Evolutionary conservation across 1,140 invertebrate genomes (phyloP), one percentile per base, ranked within the genome.

Genomic region (Zaprionus capensis): DNA sequence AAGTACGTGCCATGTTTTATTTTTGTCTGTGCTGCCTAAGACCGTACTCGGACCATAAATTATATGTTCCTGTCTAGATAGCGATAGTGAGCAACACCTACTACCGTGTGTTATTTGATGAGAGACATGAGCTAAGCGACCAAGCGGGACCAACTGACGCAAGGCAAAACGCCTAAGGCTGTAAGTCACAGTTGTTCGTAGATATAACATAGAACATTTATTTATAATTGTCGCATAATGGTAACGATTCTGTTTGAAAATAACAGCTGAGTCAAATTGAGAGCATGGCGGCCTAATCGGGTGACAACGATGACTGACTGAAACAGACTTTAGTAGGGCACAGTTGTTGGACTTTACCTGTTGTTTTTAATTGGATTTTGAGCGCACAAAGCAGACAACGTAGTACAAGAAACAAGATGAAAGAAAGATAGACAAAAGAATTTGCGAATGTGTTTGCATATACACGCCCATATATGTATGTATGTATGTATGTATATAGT

Each of bases 181-280:
- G 44, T 31, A 41, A 36, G 53, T 56, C 28, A 20, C 28, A 6
- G 28, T 36, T 4, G 17, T 15, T 28, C 12, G 6, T 2, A 56
- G 53, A 71, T 75, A 73, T 46, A 20, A 71, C 71, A 73, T 46
- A 20, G 34, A 51, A 46, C 63, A 61, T 62, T 59, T 86, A 83
- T 86, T 78, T 81, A 87, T 87, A 88, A 87, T 88, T 78, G 81
- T 78, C 75, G 44, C 76, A 80, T 78, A 86, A 86, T 86, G 41
- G 3, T 46, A 5, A 15, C 41, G 41, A 46, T 46, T 41, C 15
- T 41, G 15, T 41, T 46, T 7, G 53, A 80, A 87, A 87, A 87
- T 88, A 87, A 72, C 81, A 78, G 62, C 69, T 87, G 84, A 87
- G 57, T 78, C 81, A 78, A 88, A 88, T 88, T 68, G 73, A 51